These are phyloP conservation scores for Aptenodytes forsteri DNA, from an alignment of 2,113 vertebrate genomes.

Conservation along the genomic window DNA sequence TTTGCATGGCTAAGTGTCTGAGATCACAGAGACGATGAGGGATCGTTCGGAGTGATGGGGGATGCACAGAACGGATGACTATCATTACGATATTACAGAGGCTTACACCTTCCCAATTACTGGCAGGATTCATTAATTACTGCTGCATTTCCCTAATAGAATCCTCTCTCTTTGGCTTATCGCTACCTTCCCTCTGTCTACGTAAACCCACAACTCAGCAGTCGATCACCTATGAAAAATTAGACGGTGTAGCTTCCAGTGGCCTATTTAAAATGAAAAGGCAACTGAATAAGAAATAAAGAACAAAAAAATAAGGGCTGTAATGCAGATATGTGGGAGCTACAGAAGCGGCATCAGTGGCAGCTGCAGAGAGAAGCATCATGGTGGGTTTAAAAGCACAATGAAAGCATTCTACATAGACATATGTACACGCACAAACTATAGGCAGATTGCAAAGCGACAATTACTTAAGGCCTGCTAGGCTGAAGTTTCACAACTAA, in stretches of 20 bases:
- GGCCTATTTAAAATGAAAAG: slow-evolving; percentile 75
- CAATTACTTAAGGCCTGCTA: slow-evolving; percentile 53
- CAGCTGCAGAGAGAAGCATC: neutral
- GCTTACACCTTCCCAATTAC: slow-evolving; percentile 96
- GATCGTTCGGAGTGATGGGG: slow-evolving; percentile 82
- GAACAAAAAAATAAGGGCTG: neutral
- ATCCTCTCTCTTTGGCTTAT: slow-evolving; percentile 76
- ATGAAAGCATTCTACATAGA: neutral
- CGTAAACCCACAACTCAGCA: slow-evolving; percentile 76
- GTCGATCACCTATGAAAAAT: slow-evolving; percentile 80
- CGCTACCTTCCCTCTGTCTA: slow-evolving; percentile 82
- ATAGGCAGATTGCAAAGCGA: slow-evolving; percentile 40
- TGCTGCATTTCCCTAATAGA: slow-evolving; percentile 83
- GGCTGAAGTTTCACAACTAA: slow-evolving; percentile 54
- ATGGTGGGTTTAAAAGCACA: slow-evolving; percentile 37
- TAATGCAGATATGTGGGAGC: slow-evolving; percentile 1
- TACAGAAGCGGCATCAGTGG: neutral
- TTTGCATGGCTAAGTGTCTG: slow-evolving; percentile 97
- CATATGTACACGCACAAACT: neutral
- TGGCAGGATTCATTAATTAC: slow-evolving; percentile 98
- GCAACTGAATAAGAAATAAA: slow-evolving; percentile 44
- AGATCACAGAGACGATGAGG: slow-evolving; percentile 89
- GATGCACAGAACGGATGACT: slow-evolving; percentile 90
- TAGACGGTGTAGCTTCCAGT: slow-evolving; percentile 54
- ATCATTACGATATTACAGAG: slow-evolving; percentile 93